A percentile compares a stretch with the other conserved stretches of the same genome.
Evolutionary conservation across 1,140 invertebrate species (phyloP).

Genomic region (Drosophila gunungcola): DNA sequence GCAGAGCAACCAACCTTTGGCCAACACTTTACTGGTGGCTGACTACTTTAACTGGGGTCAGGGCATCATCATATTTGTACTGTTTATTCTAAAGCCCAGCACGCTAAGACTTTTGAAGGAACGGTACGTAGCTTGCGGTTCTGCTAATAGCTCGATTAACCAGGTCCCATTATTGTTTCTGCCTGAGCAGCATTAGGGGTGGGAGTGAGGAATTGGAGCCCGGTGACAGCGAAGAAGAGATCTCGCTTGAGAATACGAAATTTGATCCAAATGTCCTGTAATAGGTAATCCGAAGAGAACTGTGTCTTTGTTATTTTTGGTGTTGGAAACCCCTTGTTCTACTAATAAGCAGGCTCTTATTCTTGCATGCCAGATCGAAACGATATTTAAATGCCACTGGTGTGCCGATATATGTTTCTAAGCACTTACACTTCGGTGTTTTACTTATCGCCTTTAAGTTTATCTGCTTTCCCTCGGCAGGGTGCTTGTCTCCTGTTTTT

Average conservation of each 20-base stretch:
- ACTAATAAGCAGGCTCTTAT: neutral
- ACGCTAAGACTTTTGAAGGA: conserved; percentile 50
- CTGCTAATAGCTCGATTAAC: neutral
- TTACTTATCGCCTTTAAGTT: neutral
- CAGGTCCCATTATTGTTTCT: neutral
- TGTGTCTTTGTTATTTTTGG: conserved; percentile 15
- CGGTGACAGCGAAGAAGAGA: conserved; percentile 51
- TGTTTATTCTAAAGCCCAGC: conserved; percentile 85
- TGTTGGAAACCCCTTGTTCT: conserved; percentile 1
- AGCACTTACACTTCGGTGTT: neutral
- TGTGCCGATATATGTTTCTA: neutral
- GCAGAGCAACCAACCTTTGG: neutral
- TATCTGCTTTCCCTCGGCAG: neutral
- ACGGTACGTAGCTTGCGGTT: conserved; percentile 44
- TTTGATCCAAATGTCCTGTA: conserved; percentile 20
- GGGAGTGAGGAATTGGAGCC: neutral
- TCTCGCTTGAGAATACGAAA: conserved; percentile 49
- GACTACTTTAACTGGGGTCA: conserved; percentile 85
- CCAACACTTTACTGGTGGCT: conserved; percentile 85
- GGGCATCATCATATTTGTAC: conserved; percentile 87
- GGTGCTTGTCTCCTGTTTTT: neutral
- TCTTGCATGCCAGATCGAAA: neutral
- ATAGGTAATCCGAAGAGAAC: conserved; percentile 47
- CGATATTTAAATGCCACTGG: neutral
- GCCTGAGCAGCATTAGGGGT: conserved; percentile 43